Evolutionary conservation across 2,797 vertebrate genomes (phyloP), one percentile per base, ranked within the genome.

Genomic region (Pristis pectinata): DNA sequence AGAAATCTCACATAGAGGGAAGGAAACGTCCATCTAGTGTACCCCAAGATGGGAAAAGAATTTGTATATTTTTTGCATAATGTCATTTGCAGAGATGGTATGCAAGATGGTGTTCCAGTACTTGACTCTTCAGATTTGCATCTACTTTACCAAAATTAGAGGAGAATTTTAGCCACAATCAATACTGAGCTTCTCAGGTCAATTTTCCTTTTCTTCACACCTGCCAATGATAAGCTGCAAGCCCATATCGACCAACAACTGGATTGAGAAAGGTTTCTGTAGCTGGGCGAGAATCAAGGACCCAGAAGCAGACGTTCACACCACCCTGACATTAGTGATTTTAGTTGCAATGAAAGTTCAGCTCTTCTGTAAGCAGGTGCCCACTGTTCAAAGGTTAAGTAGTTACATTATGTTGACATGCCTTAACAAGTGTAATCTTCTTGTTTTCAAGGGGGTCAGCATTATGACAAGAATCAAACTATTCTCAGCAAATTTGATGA

Each of bases 381-480:
- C 2, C 49, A 13, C 27, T 53, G 27, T 34, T n/a, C 53, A 30
- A 59, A 87, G 13, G 53, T 0, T 34, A 30, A 95, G 95, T 83
- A 59, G 94, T 95, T 95, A 94, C 91, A 95, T 61, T 34, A 30
- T 85, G 95, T 82, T 94, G 95, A 41, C 41, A 41, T 95, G 79
- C 96, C 87, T 95, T 96, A 96, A 95, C 77, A 87, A 95, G 95
- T 93, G 61, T 95, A 95, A 95, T 95, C 83, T 91, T 41, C 95
- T 95, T 95, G 94, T 89, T 34, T 96, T 95, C 9, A 96, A 99
- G 99, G 99, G 56, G 99, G 99, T 0, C 95, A 97, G 9, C 98
- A 99, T 70, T 99, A 98, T 7, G 98, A 99, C 95, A 97, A 97
- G 5, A 97, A 98, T 95, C 98, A 98, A 74, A 97, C 99, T 34